Evolutionary conservation across 2,888 invertebrate species (phyloP).

Genomic region (Lingula anatina): DNA sequence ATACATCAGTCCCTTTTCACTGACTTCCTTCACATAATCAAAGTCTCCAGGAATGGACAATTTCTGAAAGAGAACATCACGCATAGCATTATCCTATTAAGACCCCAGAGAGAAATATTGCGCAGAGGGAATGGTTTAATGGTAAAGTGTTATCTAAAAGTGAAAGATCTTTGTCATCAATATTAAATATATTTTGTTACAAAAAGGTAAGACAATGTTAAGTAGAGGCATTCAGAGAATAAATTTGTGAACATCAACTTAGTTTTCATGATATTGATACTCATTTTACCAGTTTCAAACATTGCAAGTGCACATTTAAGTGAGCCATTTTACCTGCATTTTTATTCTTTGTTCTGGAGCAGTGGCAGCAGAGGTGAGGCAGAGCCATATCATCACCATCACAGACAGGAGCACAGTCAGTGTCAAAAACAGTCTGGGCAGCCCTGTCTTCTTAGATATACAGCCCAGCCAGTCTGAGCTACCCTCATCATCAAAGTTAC

Average conservation of each 20-base stretch:
- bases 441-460: constrained; percentile 54
- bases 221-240: not conserved
- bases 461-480: constrained; percentile 37
- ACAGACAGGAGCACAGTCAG: constrained; percentile 53
- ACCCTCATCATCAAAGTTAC: not conserved
- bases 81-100: too few species aligned
- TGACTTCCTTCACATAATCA: constrained; percentile 34
- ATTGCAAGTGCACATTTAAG: too few species aligned
- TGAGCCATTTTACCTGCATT: constrained; percentile 26
- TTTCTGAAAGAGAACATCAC: constrained; percentile 26
- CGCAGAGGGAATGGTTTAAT: not conserved
- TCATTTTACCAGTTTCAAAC: too few species aligned
- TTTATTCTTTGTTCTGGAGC: constrained; percentile 40
- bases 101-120: not conserved
- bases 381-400: constrained; percentile 55
- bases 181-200: not conserved
- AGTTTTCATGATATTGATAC: not conserved
- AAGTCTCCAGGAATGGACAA: constrained; percentile 45
- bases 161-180: too few species aligned
- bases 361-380: constrained; percentile 48
- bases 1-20: constrained; percentile 23
- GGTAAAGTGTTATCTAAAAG: not conserved
- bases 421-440: constrained; percentile 54
- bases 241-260: too few species aligned
- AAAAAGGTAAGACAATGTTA: not conserved